Base-by-base conservation (phyloP, 2,797 vertebrate genomes). In the Arremon aurantiirostris region DNA sequence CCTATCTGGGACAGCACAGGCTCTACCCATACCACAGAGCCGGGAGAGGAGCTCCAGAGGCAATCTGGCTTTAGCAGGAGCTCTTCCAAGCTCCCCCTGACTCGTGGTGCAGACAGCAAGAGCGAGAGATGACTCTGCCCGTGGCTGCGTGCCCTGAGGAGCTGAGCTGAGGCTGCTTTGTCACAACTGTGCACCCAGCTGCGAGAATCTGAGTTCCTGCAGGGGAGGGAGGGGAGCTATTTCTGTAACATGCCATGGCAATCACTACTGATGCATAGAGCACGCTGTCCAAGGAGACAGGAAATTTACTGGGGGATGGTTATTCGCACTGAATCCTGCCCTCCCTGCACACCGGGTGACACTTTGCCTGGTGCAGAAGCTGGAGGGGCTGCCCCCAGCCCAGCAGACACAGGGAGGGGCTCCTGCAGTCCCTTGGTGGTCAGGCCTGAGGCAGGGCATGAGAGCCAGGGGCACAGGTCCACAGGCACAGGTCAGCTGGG, bases 221-320 rank as follows among this genome's bases (percentile, higher is more conserved):
- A 79, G 47, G 61, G 37, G 52, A 78, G 32, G 91, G 71, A 94
- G 56, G 35, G n/a, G 23, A 93, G 44, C 68, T 95, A 70, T 94
- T 93, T 87, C 90, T 93, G 68, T 77, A 70, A 27, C 52, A 50
- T 59, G 76, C 82, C 84, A 70, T 1, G 18, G 79, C 68, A 93
- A 80, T 85, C 52, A 28, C 75, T 39, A 11, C 52, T 63, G 75
- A 70, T 63, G 56, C 82, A 41, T 30, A 19, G 79, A 80, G 79
- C 52, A 27, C 49, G 2, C 52, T 32, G 55, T 14, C 61, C 78
- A 34, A 63, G 35, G 76, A 87, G 64, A 73, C 55, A 44, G 65
- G 41, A 39, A 34, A 50, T 71, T 39, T 60, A 35, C 68, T 8
- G 39, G 28, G 18, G 61, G 24, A 34, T 26, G 21, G 34, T 77